Conservation (phyloP, 2,113 vertebrate genomes). For the Ciconia stormi region DNA sequence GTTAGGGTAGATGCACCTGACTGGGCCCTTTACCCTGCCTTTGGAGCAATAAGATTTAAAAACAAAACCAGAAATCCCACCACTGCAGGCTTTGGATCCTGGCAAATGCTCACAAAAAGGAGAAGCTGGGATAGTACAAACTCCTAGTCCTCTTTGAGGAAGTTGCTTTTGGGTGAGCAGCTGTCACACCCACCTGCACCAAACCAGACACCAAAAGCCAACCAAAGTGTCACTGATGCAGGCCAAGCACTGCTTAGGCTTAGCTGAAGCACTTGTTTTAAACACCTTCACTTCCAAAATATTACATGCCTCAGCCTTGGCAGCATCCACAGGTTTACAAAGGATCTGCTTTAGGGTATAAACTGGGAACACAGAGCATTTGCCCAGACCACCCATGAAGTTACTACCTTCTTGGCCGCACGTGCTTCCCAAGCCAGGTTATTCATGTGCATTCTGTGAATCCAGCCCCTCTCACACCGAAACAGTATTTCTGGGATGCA, state of each 20-base stretch:
- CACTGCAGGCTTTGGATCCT: not conserved
- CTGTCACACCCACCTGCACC: fast-evolving
- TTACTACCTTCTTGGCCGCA: not conserved
- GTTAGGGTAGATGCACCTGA: not conserved
- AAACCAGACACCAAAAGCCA: not conserved
- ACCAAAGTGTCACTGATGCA: not conserved
- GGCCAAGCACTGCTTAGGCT: not conserved
- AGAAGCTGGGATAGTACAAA: not conserved
- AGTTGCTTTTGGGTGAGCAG: fast-evolving
- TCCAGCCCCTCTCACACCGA: not conserved
- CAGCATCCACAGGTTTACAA: not conserved
- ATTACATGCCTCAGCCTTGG: not conserved
- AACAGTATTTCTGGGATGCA: not conserved
- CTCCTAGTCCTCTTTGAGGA: not conserved
- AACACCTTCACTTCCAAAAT: not conserved
- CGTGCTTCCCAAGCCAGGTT: fast-evolving
- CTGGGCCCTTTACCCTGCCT: not conserved
- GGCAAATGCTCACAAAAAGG: not conserved
- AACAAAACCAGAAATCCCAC: not conserved
- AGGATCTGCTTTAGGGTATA: not conserved
- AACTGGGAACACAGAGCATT: not conserved
- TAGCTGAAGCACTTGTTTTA: not conserved
- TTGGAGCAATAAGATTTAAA: not conserved
- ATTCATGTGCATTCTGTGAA: fast-evolving
- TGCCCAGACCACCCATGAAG: not conserved